Percentiles rank a stretch among this genome's conserved stretches.
These are phyloP conservation scores for Arizona elegans DNA, from an alignment of 2,113 vertebrate genomes.

Conservation along the genomic window DNA sequence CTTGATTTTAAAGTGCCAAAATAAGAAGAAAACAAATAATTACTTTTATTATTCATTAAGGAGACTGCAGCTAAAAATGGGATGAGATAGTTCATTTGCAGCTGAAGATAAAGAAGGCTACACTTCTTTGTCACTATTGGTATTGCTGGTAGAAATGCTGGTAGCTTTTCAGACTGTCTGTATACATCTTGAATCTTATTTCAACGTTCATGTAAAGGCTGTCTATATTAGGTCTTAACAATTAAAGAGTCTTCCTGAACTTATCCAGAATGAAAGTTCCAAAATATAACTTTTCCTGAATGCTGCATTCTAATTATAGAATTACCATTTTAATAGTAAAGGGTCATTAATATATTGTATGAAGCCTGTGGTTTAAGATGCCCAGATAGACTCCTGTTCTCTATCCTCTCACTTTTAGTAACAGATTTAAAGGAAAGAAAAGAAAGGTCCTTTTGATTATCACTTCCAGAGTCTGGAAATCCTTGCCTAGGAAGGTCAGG, in stretches of 20 bases:
- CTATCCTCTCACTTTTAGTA: neutral
- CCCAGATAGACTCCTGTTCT: neutral
- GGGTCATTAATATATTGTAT: neutral
- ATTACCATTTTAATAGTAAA: neutral
- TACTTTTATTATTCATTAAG: conserved; percentile 20
- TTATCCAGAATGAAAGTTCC: neutral
- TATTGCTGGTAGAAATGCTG: neutral
- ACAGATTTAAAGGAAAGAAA: neutral
- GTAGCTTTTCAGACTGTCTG: neutral
- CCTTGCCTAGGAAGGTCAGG: neutral
- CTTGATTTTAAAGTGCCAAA: conserved; percentile 22
- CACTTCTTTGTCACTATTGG: neutral
- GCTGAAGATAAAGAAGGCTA: neutral
- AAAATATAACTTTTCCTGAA: neutral
- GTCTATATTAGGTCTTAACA: neutral
- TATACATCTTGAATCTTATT: neutral
- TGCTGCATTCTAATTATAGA: neutral
- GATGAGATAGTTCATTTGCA: neutral
- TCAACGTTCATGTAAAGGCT: neutral
- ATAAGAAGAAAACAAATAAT: neutral
- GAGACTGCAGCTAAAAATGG: neutral
- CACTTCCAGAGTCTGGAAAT: neutral
- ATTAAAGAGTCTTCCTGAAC: neutral
- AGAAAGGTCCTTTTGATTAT: neutral
- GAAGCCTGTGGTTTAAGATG: neutral